phyloP scores from a whole-genome alignment of 1,140 invertebrate genomes.

The Aphis gossypii region DNA sequence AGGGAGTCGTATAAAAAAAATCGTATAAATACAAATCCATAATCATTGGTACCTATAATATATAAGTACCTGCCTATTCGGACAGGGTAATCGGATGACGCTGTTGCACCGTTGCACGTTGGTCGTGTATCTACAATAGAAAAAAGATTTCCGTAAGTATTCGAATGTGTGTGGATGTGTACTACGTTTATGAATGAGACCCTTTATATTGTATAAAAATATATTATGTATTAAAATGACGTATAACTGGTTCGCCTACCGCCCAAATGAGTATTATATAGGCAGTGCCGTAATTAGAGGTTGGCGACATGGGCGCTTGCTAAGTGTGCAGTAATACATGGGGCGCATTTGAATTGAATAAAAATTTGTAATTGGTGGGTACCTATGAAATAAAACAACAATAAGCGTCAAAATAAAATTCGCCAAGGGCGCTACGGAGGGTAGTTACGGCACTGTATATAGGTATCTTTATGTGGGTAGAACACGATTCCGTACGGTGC shows the following conservation, averaged over 20 bases:
- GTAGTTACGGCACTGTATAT: too few species aligned
- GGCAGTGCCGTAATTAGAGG: too few species aligned
- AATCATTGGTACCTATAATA: not conserved
- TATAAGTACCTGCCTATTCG: not conserved
- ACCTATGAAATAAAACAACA: too few species aligned
- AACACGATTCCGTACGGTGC: too few species aligned
- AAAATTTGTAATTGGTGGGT: too few species aligned
- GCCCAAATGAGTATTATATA: not conserved
- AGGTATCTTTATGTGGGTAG: too few species aligned
- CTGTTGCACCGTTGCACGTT: too few species aligned
- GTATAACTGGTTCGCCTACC: not conserved
- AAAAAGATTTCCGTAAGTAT: not conserved
- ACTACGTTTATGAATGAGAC: not conserved
- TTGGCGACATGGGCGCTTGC: too few species aligned
- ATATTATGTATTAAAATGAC: not conserved
- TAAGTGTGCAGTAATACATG: too few species aligned
- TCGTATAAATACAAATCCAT: not conserved
- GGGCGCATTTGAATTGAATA: too few species aligned
- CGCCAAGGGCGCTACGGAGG: too few species aligned
- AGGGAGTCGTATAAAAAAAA: not conserved
- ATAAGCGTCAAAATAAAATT: too few species aligned
- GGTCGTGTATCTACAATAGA: not conserved
- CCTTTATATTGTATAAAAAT: not conserved
- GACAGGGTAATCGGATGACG: not conserved
- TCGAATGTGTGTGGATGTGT: not conserved